Evolutionary conservation across 2,113 vertebrate genomes (phyloP).

Genomic region (Tichodroma muraria): DNA sequence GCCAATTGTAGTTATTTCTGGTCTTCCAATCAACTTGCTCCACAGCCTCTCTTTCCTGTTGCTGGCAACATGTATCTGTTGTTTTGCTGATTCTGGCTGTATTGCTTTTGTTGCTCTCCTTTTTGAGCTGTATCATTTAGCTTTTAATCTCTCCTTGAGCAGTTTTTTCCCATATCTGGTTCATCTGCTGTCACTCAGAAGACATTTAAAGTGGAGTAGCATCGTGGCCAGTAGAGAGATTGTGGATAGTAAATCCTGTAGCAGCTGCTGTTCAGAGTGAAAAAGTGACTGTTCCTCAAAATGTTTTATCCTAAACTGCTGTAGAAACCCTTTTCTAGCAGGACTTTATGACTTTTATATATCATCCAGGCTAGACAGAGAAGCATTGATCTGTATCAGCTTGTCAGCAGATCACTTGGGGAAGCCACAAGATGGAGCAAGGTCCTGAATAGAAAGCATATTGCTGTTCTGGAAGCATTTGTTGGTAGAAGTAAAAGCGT

Average conservation of each 20-base stretch:
- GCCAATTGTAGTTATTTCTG: not conserved
- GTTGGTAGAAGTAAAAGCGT: not conserved
- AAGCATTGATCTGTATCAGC: not conserved
- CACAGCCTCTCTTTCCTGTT: not conserved
- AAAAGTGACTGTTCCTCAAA: not conserved
- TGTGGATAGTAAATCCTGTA: not conserved
- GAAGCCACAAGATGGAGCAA: not conserved
- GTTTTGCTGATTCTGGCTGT: not conserved
- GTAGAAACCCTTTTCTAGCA: not conserved
- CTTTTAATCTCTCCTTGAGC: not conserved
- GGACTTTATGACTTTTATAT: fast-evolving
- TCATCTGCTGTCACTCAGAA: not conserved
- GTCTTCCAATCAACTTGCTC: not conserved
- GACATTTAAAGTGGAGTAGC: not conserved
- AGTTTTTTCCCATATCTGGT: not conserved
- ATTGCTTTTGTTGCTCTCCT: not conserved
- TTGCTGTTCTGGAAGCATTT: not conserved
- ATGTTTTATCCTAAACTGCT: not conserved
- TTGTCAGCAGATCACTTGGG: not conserved
- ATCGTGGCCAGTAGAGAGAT: not conserved
- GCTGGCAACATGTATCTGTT: not conserved
- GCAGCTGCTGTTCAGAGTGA: not conserved
- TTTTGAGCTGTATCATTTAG: not conserved
- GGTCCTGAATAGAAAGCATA: not conserved
- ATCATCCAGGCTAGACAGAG: not conserved